Evolutionary conservation across 2,888 invertebrate species (phyloP).

Genomic region (Linnaemya vulpina): DNA sequence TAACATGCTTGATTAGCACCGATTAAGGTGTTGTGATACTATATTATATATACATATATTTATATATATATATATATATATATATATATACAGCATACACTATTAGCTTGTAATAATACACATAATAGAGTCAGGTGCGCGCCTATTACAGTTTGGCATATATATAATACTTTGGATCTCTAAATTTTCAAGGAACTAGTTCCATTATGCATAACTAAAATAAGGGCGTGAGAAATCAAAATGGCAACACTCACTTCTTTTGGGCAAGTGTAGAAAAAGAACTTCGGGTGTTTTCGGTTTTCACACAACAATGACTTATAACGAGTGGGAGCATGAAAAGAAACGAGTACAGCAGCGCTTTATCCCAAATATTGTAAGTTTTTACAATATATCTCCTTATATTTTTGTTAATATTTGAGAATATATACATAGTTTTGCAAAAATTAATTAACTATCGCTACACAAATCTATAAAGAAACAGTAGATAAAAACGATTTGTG

Average conservation of each 20-base stretch:
- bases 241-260: slow-evolving; percentile 70
- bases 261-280: slow-evolving; percentile 76
- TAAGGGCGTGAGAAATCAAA: slow-evolving; percentile 57
- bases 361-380: slow-evolving; percentile 60
- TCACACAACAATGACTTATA: slow-evolving; percentile 69
- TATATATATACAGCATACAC: no score
- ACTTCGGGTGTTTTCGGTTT: slow-evolving; percentile 73
- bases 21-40: no score
- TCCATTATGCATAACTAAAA: slow-evolving; percentile 6
- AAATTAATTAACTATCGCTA: neutral
- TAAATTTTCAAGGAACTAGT: neutral
- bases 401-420: neutral
- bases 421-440: neutral
- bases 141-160: no score
- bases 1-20: no score
- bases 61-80: no score
- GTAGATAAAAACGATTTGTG: slow-evolving; percentile 61
- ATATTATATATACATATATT: no score
- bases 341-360: slow-evolving; percentile 66
- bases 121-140: no score
- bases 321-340: slow-evolving; percentile 70
- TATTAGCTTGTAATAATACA: no score
- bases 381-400: slow-evolving; percentile 5
- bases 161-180: no score
- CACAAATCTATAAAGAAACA: neutral